A percentile compares a stretch with the other conserved stretches of the same genome.
Evolutionary conservation across 2,797 vertebrate genomes (phyloP).

Genomic region (Nannoperca obscura): DNA sequence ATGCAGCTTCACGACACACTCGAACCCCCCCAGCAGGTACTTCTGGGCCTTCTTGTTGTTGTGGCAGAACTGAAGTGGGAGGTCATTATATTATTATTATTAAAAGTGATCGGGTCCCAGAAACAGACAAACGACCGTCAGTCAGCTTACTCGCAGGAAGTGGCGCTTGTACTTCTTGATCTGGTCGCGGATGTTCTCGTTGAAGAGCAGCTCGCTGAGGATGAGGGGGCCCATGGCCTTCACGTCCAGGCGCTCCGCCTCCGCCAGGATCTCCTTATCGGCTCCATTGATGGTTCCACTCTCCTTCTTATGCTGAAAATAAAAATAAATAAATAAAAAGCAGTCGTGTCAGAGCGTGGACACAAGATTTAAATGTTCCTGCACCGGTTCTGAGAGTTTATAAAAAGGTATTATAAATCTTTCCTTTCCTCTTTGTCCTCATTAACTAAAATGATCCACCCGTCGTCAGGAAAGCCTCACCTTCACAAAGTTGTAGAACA

Average conservation of each 20-base stretch:
- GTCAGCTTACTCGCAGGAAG: conserved; percentile 91
- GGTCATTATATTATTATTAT: no score
- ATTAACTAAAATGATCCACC: no score
- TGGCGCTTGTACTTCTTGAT: conserved; percentile 96
- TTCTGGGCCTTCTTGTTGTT: conserved; percentile 97
- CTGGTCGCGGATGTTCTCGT: conserved; percentile 96
- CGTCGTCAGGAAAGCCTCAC: conserved; percentile 68
- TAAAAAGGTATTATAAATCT: no score
- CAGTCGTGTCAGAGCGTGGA: neutral
- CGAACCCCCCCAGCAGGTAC: conserved; percentile 95
- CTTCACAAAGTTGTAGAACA: conserved; percentile 99
- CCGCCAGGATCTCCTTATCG: conserved; percentile 95
- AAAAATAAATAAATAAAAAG: neutral
- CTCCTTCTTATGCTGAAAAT: conserved; percentile 93
- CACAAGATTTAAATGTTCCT: neutral
- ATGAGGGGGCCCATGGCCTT: conserved; percentile 97
- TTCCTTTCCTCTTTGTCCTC: no score
- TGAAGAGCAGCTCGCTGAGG: conserved; percentile 95
- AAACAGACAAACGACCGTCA: rapidly evolving
- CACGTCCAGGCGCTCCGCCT: conserved; percentile 97
- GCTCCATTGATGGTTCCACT: conserved; percentile 89
- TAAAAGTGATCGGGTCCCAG: no score
- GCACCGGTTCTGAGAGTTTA: no score
- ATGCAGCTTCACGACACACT: conserved; percentile 96
- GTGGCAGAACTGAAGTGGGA: conserved; percentile 90